These are phyloP conservation scores for Bubo bubo DNA, from an alignment of 2,113 vertebrate genomes.

Conservation along the genomic window DNA sequence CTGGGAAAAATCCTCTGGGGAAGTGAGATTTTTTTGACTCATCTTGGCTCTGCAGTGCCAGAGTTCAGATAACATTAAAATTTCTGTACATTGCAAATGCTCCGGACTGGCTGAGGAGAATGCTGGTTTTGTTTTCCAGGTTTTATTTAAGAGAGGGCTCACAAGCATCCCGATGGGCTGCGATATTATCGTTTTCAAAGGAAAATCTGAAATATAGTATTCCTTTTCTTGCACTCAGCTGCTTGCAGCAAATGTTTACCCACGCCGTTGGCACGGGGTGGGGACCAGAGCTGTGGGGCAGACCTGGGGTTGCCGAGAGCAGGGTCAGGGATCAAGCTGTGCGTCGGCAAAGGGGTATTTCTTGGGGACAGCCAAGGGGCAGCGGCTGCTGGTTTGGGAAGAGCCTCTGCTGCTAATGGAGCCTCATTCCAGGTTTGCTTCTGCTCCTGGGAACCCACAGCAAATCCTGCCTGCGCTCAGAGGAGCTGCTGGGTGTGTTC, in stretches of 20 bases:
- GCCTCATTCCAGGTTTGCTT: neutral
- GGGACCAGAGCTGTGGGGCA: neutral
- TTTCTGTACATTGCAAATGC: neutral
- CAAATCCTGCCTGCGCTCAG: neutral
- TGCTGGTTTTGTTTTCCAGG: neutral
- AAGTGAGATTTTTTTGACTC: neutral
- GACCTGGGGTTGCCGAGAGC: neutral
- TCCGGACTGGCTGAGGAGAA: neutral
- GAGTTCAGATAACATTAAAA: neutral
- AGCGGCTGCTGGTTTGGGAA: neutral
- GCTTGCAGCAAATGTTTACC: neutral
- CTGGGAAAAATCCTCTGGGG: neutral
- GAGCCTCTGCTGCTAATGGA: neutral
- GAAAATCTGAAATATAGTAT: neutral
- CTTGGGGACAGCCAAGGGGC: neutral
- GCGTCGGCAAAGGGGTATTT: fast-evolving
- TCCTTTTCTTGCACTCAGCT: neutral
- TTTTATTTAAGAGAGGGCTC: neutral
- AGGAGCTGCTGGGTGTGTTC: neutral
- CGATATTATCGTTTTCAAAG: neutral
- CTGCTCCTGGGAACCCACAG: neutral
- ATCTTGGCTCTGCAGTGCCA: neutral
- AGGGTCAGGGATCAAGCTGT: neutral
- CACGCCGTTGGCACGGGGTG: fast-evolving
- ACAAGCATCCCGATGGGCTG: neutral